Evolutionary conservation across 2,888 invertebrate species (phyloP).

Genomic region (Mamestra brassicae): DNA sequence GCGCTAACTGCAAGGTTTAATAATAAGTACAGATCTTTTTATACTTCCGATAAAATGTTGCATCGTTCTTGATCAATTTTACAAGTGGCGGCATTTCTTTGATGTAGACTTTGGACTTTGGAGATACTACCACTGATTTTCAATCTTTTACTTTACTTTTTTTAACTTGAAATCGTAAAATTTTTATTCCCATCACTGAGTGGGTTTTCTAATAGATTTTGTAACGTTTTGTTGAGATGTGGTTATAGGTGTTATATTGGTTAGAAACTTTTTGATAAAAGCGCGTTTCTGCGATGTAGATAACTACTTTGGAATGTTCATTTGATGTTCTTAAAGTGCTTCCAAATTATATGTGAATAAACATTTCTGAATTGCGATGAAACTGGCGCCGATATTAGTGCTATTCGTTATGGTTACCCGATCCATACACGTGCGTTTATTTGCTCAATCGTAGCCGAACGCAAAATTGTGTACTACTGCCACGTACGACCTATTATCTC

Average conservation of each 20-base stretch:
- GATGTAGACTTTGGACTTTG: slow-evolving; percentile 42
- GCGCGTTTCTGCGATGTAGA: slow-evolving; percentile 23
- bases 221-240: slow-evolving; percentile 53
- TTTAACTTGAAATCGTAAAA: slow-evolving; percentile 35
- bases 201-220: slow-evolving; percentile 54
- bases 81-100: slow-evolving; percentile 53
- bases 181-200: slow-evolving; percentile 49
- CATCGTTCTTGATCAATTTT: slow-evolving; percentile 53
- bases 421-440: slow-evolving; percentile 48
- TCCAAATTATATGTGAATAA: slow-evolving; percentile 56
- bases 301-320: slow-evolving; percentile 47
- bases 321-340: slow-evolving; percentile 63
- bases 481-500: slow-evolving; percentile 65
- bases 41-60: slow-evolving; percentile 50
- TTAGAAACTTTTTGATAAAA: slow-evolving; percentile 56
- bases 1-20: slow-evolving; percentile 60
- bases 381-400: slow-evolving; percentile 32
- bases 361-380: slow-evolving; percentile 22
- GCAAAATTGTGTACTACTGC: slow-evolving; percentile 28
- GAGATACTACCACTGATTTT: slow-evolving; percentile 66
- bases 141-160: slow-evolving; percentile 42
- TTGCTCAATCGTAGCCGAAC: slow-evolving; percentile 63
- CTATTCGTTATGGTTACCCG: slow-evolving; percentile 29
- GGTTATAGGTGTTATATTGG: slow-evolving; percentile 82
- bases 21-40: slow-evolving; percentile 62